A percentile compares a stretch with the other conserved stretches of the same genome.
Conservation (phyloP, 2,888 invertebrate species). For the Glaucopsyche alexis region DNA sequence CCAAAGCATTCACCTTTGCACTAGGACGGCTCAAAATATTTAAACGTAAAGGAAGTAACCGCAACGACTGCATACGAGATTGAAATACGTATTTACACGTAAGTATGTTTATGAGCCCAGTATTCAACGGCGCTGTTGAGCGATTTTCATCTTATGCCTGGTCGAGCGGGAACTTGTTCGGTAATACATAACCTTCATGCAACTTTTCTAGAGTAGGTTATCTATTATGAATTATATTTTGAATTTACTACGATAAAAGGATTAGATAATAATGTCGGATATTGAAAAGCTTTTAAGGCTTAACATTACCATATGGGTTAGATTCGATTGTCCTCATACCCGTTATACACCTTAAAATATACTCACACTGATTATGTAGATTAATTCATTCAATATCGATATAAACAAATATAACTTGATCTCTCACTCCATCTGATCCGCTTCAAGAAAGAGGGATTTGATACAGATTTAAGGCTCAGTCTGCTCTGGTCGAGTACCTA, state of each 20-base stretch:
- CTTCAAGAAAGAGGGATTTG: conserved; percentile 30
- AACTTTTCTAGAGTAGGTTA: background rate
- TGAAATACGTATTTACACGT: too few relatives aligned
- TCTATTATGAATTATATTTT: background rate
- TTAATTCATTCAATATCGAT: conserved; percentile 57
- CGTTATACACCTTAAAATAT: conserved; percentile 56
- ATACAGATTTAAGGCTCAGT: conserved; percentile 45
- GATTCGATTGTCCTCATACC: conserved; percentile 57
- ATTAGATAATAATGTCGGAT: conserved; percentile 17
- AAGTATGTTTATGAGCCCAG: too few relatives aligned
- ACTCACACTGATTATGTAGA: conserved; percentile 59
- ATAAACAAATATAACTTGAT: conserved; percentile 46
- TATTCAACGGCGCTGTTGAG: too few relatives aligned
- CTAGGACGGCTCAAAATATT: too few relatives aligned
- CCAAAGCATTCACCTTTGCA: too few relatives aligned
- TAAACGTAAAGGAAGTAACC: too few relatives aligned
- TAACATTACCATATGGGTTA: conserved; percentile 49
- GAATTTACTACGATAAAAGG: background rate
- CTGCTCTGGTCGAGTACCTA: conserved; percentile 50
- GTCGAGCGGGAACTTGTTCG: too few relatives aligned
- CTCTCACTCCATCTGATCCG: conserved; percentile 38
- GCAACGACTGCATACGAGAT: too few relatives aligned
- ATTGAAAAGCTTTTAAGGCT: conserved; percentile 18
- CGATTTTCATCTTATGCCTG: too few relatives aligned
- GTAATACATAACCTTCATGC: too few relatives aligned